A percentile compares a stretch with the other conserved stretches of the same genome.
These are phyloP conservation scores for Anguilla rostrata DNA, from an alignment of 2,113 vertebrate species.

Conservation along the genomic window DNA sequence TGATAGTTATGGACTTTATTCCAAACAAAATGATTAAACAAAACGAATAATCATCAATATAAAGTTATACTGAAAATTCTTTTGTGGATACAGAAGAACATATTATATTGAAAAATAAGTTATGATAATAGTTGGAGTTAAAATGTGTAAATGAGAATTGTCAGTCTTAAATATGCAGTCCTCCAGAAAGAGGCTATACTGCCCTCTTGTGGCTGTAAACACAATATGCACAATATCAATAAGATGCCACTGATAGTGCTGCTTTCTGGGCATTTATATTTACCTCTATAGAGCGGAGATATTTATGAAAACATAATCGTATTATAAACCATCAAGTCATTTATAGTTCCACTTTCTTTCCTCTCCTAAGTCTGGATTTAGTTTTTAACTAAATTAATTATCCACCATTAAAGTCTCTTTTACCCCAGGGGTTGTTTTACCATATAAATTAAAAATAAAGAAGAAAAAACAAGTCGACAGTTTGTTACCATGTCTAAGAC, in stretches of 20 bases:
- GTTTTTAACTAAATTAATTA: not conserved
- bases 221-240: conserved; percentile 9
- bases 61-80: not conserved
- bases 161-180: not conserved
- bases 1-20: not conserved
- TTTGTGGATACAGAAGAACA: not conserved
- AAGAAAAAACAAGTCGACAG: too few relatives aligned
- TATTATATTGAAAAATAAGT: too few relatives aligned
- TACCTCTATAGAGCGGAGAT: not conserved
- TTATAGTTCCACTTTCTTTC: too few relatives aligned
- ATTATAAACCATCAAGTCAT: not conserved
- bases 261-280: not conserved
- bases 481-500: too few relatives aligned
- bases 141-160: not conserved
- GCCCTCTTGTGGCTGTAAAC: conserved; percentile 44
- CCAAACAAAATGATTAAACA: not conserved
- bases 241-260: not conserved
- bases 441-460: not conserved
- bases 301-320: not conserved
- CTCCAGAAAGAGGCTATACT: conserved; percentile 24
- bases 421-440: not conserved
- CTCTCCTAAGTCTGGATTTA: not conserved
- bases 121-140: not conserved
- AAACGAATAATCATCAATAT: not conserved
- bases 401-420: not conserved